Evolutionary conservation across 37 sponge, comb jelly and placozoan species (phyloP).

Genomic region (Amphimedon queenslandica): DNA sequence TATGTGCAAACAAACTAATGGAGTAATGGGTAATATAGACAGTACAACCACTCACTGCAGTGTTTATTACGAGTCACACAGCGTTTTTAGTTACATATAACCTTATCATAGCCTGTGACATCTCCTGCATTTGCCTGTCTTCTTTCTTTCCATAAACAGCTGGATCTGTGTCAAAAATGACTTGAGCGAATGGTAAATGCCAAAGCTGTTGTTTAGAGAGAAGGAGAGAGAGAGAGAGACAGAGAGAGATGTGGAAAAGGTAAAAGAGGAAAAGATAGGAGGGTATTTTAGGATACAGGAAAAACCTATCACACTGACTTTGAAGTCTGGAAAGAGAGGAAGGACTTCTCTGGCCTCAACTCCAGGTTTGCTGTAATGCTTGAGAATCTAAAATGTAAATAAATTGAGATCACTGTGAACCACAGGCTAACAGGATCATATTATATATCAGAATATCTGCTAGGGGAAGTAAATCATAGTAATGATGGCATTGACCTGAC

Average conservation of each 20-base stretch:
- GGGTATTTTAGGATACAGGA: not conserved
- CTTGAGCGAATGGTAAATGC: conserved; percentile 96
- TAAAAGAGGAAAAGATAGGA: not conserved
- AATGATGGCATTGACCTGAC: too few species aligned
- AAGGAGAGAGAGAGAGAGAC: not conserved
- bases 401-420: too few species aligned
- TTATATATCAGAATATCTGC: too few species aligned
- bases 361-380: conserved; percentile 92
- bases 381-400: conserved; percentile 43
- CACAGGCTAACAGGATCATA: too few species aligned
- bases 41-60: too few species aligned
- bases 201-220: conserved; percentile 72
- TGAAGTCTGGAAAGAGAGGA: conserved; percentile 91
- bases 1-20: too few species aligned
- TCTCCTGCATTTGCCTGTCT: conserved; percentile 53
- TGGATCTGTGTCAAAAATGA: conserved; percentile 95
- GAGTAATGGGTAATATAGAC: too few species aligned
- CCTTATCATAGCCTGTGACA: conserved; percentile 94
- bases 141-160: conserved; percentile 37
- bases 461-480: too few species aligned
- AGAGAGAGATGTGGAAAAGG: not conserved
- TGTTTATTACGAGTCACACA: too few species aligned
- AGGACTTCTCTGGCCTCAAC: conserved; percentile 80
- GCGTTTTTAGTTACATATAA: too few species aligned
- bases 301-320: conserved; percentile 37